Base-by-base conservation (phyloP, 2,113 vertebrate genomes). In the Barbus barbus region DNA sequence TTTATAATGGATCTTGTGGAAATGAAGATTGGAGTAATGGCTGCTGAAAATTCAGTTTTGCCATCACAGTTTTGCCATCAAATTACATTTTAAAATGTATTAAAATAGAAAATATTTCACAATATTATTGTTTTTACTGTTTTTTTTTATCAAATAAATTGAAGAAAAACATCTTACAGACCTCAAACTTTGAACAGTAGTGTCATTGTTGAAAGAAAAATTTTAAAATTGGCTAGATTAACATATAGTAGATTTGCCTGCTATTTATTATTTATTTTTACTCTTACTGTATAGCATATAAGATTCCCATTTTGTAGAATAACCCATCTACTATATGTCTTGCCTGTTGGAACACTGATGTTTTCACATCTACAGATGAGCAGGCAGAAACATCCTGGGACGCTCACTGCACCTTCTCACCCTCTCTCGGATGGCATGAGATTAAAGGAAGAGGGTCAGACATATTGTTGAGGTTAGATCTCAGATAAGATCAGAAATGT, bases 381-480 rank as follows among this genome's bases (percentile, higher is more conserved):
- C 77, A 44, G 13, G 11, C 22, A n/a, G 33, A 24, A 78, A 61
- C 56, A 78, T 78, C 77, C 14, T 26, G 36, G 58, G n/a, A 61
- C 8, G 16, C n/a, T 56, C 36, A 28, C 56, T 44, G 77, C n/a
- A 31, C 78, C 60, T 61, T 76, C 73, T 78, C 41, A 80, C 24
- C 77, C 53, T 81, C 81, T 84, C 67, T 58, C 31, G 46, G 74
- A 82, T 84, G 85, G 53, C 58, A 33, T 53, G 87, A 84, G 87
- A 84, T 84, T 83, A 86, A 79, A 82, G 65, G 60, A 72, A 46
- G 56, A 78, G 73, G 48, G 41, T 80, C 51, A 78, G 81, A 67
- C 65, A 77, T 61, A 71, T 78, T 77, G 61, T 41, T 67, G 77
- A 67, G 69, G 58, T 83, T 76, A n/a, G 46, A 78, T 76, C 80